These are phyloP conservation scores for Sarcophaga caerulescens DNA, from an alignment of 2,888 invertebrate species.

Conservation along the genomic window DNA sequence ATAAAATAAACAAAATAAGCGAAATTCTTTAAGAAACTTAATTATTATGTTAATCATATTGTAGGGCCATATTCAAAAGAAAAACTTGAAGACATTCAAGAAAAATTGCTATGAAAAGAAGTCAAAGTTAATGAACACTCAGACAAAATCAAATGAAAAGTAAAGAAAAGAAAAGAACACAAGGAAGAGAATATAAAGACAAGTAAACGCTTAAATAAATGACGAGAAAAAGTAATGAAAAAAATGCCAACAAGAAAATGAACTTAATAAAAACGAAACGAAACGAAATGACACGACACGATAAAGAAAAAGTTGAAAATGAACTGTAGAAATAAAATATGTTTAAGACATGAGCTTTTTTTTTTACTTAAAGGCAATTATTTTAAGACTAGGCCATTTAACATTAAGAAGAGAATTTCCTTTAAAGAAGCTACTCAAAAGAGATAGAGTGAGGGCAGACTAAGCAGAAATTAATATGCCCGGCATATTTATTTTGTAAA, in stretches of 20 bases:
- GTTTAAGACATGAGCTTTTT: conserved; percentile 18
- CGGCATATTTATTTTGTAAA: too few species aligned
- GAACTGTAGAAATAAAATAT: conserved; percentile 16
- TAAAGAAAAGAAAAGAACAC: too few species aligned
- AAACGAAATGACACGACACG: too few species aligned
- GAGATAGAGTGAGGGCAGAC: too few species aligned
- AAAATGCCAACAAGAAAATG: background rate
- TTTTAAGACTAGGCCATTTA: conserved; percentile 30
- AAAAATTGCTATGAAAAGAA: background rate
- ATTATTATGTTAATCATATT: background rate
- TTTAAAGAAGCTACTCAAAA: background rate
- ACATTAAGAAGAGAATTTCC: background rate
- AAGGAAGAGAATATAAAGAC: too few species aligned
- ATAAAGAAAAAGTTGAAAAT: background rate
- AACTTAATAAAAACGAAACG: background rate
- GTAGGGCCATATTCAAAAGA: background rate
- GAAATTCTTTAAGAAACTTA: background rate
- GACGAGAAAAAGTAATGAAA: background rate
- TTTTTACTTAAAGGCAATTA: background rate
- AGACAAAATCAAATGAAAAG: background rate
- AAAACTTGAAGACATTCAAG: too few species aligned
- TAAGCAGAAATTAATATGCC: too few species aligned
- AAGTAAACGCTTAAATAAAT: too few species aligned
- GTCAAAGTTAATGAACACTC: conserved; percentile 3
- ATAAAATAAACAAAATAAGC: too few species aligned